Base-by-base conservation (phyloP, 2,888 invertebrate genomes). In the Plebejus melissa region DNA sequence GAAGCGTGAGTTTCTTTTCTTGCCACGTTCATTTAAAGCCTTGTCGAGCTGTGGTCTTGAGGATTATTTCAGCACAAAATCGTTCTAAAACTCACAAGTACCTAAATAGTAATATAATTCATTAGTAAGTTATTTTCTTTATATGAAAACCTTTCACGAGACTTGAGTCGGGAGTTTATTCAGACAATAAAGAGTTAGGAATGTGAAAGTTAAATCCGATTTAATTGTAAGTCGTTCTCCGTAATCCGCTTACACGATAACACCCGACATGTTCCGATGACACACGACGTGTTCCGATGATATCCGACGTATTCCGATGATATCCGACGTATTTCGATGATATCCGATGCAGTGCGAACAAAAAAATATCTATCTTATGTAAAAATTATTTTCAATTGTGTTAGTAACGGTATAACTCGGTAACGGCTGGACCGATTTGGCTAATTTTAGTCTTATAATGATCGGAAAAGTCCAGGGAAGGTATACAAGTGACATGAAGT, bases 121-220 rank as follows among this genome's bases (percentile, higher is more conserved):
- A 9, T 28, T 28, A 4, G 32, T 9, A 46, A 11, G 28, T 60
- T 22, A 22, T 11, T 60, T 60, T 28, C 60, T 22, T 16, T 60
- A 60, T 11, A 60, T 60, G 60, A 60, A 60, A 60, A 60, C 28
- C 28, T 60, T 60, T 60, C 60, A 60, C 9, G 22, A 58, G 22
- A 28, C 60, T 11, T 28, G 28, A 22, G 28, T 9, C 60, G 9
- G 3, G 22, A 28, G 28, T 60, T 60, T 22, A 60, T 60, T 28
- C 60, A 28, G 28, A 60, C 22, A 28, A 60, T 58, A 58, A 60
- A 60, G 60, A 28, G 60, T 60, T 28, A 4, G 60, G 7, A 28
- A 60, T 60, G 60, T 60, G 60, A 28, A 60, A 22, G 60, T 60
- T 54, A 28, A 28, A 60, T 28, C 60, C 60, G 60, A 22, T 28